These are phyloP conservation scores for Xyrichtys novacula DNA, from an alignment of 2,797 vertebrate genomes.

Conservation along the genomic window DNA sequence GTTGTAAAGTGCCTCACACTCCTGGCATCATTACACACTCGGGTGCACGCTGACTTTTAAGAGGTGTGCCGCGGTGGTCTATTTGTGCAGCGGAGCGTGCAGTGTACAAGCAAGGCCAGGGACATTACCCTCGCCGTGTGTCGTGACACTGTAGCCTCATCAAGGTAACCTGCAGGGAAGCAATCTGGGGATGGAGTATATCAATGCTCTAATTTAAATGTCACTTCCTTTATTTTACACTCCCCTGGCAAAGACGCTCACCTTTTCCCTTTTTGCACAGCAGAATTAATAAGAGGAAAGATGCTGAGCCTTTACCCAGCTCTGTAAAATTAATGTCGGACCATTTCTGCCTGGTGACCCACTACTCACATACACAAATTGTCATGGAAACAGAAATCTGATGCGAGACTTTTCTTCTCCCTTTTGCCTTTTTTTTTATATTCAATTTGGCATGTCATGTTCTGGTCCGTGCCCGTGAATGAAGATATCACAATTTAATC, in stretches of 20 bases:
- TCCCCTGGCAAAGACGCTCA: not conserved
- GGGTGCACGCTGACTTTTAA: conserved; percentile 73
- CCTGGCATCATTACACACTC: conserved; percentile 76
- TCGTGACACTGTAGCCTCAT: conserved; percentile 71
- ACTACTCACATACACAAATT: not conserved
- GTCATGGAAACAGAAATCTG: not conserved
- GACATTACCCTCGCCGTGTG: conserved; percentile 76
- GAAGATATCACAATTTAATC: not conserved
- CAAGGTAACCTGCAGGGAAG: conserved; percentile 66
- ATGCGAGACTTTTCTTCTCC: not conserved
- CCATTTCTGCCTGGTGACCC: not conserved
- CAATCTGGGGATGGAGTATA: conserved; percentile 65
- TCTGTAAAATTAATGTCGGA: not conserved
- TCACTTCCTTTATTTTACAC: conserved; percentile 26
- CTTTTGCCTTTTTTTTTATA: not conserved
- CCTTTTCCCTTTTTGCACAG: not conserved
- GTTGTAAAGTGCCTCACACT: conserved; percentile 73
- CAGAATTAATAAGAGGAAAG: not conserved
- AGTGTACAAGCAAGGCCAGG: conserved; percentile 78
- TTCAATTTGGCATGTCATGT: not conserved
- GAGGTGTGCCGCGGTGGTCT: conserved; percentile 67
- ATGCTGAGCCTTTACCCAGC: not conserved
- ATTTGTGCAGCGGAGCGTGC: conserved; percentile 79
- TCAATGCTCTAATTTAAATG: conserved; percentile 54
- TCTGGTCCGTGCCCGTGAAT: not conserved